Evolutionary conservation across 2,113 vertebrate species (phyloP), one percentile per base, ranked within the genome.

Genomic region (Sphaerodactylus townsendi): DNA sequence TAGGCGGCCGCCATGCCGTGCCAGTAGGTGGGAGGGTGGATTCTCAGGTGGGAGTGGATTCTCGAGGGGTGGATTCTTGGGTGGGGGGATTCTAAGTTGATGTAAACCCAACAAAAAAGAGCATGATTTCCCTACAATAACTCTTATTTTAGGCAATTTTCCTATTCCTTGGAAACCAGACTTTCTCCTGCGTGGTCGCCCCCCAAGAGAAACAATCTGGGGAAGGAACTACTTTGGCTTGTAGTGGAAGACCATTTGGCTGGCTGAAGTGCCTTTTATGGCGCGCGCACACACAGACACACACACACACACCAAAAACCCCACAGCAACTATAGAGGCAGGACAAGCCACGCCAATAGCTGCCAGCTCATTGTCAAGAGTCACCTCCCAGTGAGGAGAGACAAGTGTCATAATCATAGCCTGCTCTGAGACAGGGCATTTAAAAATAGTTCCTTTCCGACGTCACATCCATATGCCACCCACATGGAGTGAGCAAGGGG

Each of bases 391-490:
- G 78, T 9, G 0, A 1, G 19, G 23, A 79, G 84, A 73, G 81
- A 35, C 11, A 0, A 74, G 85, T 84, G 77, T 1, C 66, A 77
- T 15, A 85, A 79, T 65, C 82, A 82, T 87, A 90, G 88, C 14
- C 75, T 90, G 87, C 0, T 0, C 70, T 0, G 11, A 80, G 87
- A 88, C 4, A 46, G 0, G 39, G 50, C 0, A 30, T 35, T 88
- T 90, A 91, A 93, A 94, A 92, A 92, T 90, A 92, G 37, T 69
- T 83, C 78, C 62, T 65, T 75, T 89, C 68, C 88, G 85, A 72
- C 65, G 39, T 30, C 84, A 23, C 83, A 85, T 92, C 85, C 91
- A 2, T 17, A 86, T 46, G 1, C 86, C 88, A 84, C 85, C 53
- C 0, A 77, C 41, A 1, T 0, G 10, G 0, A 84, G 80, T 72